Percentiles rank a stretch among this genome's conserved stretches.
phyloP scores from a whole-genome alignment of 2,113 vertebrate species.

The Phoenicopterus ruber region DNA sequence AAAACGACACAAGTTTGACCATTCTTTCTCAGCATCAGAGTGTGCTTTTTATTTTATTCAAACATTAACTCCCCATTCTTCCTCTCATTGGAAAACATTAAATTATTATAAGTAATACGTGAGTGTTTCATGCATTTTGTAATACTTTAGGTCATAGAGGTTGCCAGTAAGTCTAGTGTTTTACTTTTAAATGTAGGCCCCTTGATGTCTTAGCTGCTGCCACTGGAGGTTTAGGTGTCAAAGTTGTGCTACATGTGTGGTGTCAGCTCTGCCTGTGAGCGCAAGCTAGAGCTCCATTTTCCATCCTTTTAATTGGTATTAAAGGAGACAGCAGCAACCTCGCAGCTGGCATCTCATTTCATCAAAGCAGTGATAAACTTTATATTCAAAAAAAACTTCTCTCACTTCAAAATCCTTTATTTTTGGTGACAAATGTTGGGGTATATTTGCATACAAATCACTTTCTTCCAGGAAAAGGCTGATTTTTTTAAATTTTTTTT shows the following conservation, averaged over 20 bases:
- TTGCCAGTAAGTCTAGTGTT: neutral
- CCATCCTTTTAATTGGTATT: constrained; percentile 33
- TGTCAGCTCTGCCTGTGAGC: constrained; percentile 43
- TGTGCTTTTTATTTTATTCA: neutral
- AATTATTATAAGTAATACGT: neutral
- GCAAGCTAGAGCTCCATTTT: constrained; percentile 1
- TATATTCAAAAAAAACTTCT: constrained; percentile 45
- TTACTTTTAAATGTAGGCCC: neutral
- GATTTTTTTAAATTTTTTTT: neutral
- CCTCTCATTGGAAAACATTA: neutral
- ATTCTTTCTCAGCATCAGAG: neutral
- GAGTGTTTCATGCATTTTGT: constrained; percentile 3
- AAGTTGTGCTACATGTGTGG: neutral
- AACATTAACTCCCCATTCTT: neutral
- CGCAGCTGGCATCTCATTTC: constrained; percentile 38
- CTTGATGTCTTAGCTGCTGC: neutral
- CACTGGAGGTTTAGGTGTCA: constrained; percentile 37
- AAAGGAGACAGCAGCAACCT: constrained; percentile 48
- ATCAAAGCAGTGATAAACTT: constrained; percentile 54
- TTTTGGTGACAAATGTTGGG: constrained; percentile 52
- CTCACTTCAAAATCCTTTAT: constrained; percentile 36
- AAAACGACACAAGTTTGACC: neutral
- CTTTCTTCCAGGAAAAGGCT: constrained; percentile 44
- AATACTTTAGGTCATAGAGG: neutral
- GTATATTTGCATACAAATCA: constrained; percentile 68